These are phyloP conservation scores for Drosophila fulvimacula DNA, from an alignment of 2,888 invertebrate species.

Conservation along the genomic window DNA sequence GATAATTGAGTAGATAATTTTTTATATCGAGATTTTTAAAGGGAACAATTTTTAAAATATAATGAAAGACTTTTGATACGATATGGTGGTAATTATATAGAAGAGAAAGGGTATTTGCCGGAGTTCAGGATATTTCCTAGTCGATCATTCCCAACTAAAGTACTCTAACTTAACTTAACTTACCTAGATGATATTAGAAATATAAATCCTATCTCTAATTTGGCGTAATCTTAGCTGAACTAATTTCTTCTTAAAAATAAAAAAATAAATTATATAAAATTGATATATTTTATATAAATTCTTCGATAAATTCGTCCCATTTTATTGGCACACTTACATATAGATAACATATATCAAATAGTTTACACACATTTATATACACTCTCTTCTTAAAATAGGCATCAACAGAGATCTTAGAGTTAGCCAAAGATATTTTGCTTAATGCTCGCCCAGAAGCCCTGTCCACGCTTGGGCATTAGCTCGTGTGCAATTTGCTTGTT, in stretches of 20 bases:
- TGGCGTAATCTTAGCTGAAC: no score
- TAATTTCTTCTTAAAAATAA: no score
- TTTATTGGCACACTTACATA: conserved; percentile 61
- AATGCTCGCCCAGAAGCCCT: conserved; percentile 73
- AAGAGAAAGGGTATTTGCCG: neutral
- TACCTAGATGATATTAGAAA: no score
- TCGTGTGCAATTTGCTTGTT: conserved; percentile 83
- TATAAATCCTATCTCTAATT: no score
- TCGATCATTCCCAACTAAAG: no score
- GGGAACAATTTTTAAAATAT: neutral
- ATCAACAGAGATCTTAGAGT: conserved; percentile 34
- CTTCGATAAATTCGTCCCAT: conserved; percentile 26
- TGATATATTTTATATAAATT: neutral
- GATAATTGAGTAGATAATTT: neutral
- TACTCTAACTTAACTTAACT: no score
- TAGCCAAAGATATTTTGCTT: conserved; percentile 82
- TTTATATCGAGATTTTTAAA: neutral
- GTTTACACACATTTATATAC: conserved; percentile 18
- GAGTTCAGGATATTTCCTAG: no score
- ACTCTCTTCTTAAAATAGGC: conserved; percentile 3
- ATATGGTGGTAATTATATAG: neutral
- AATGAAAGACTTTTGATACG: neutral
- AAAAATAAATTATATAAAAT: neutral
- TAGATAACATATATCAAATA: conserved; percentile 7
- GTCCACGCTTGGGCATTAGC: conserved; percentile 58